A percentile compares a stretch with the other conserved stretches of the same genome.
These are phyloP conservation scores for Sebastolobus alascanus DNA, from an alignment of 2,797 vertebrate species.

Conservation along the genomic window DNA sequence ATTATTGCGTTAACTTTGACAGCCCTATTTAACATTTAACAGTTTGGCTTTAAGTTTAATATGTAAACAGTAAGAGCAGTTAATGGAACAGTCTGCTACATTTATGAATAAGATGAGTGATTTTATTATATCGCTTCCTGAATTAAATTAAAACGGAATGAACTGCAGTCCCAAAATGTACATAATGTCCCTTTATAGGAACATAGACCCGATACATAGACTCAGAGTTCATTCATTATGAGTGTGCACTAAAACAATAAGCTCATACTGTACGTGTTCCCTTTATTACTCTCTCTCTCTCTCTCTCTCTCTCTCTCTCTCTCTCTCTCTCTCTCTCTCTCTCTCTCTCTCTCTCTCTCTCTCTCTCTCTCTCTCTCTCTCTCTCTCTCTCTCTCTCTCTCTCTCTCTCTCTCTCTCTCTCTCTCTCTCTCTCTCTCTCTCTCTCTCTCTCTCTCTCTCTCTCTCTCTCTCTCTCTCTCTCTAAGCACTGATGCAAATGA, in stretches of 20 bases:
- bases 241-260: constrained; percentile 54
- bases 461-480: constrained; percentile 11
- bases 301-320: not conserved
- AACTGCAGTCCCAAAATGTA: constrained; percentile 46
- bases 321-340: too few species aligned
- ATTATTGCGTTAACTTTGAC: too few species aligned
- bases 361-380: too few species aligned
- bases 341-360: too few species aligned
- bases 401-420: too few species aligned
- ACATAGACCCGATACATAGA: constrained; percentile 16
- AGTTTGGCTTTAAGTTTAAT: not conserved
- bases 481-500: constrained; percentile 57
- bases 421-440: constrained; percentile 31
- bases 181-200: constrained; percentile 41
- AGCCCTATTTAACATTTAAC: not conserved
- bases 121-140: constrained; percentile 29
- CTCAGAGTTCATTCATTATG: constrained; percentile 52
- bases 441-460: too few species aligned
- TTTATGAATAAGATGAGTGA: constrained; percentile 29
- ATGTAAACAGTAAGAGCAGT: not conserved
- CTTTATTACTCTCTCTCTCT: constrained; percentile 59
- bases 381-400: too few species aligned
- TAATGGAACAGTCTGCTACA: constrained; percentile 1
- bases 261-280: constrained; percentile 14
- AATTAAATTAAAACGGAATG: constrained; percentile 59